Conservation (phyloP, 2,888 invertebrate genomes). For the Sinopyrophorus schimmeli region DNA sequence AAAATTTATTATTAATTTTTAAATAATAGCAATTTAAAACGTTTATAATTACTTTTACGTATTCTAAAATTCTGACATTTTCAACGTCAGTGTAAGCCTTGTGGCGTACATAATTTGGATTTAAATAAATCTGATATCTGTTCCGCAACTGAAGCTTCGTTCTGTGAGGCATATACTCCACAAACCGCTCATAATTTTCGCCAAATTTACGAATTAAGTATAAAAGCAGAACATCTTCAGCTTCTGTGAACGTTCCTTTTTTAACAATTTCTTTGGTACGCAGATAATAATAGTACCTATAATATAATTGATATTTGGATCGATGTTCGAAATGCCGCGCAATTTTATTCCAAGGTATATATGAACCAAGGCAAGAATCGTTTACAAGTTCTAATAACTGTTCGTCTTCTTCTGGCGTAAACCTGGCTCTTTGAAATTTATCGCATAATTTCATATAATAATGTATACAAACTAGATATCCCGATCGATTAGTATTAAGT, state of each 20-base stretch:
- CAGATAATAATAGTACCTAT: constrained; percentile 57
- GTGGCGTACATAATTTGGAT: constrained; percentile 50
- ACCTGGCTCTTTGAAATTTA: constrained; percentile 55
- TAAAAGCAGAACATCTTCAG: constrained; percentile 69
- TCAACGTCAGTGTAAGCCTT: constrained; percentile 65
- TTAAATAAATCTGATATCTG: constrained; percentile 60
- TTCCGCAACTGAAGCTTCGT: constrained; percentile 64
- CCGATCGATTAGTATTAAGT: constrained; percentile 63
- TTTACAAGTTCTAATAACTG: constrained; percentile 66
- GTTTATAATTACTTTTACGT: constrained; percentile 50
- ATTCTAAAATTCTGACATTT: constrained; percentile 65
- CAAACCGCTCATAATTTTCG: constrained; percentile 60
- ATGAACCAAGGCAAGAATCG: constrained; percentile 64
- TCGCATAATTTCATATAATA: constrained; percentile 59
- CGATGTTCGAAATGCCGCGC: constrained; percentile 64
- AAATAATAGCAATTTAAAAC: too few species aligned
- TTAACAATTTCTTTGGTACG: constrained; percentile 54
- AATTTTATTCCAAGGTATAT: constrained; percentile 76
- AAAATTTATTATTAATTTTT: background rate
- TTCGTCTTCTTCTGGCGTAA: constrained; percentile 71
- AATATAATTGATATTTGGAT: constrained; percentile 68
- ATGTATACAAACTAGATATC: constrained; percentile 72
- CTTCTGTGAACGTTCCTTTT: constrained; percentile 66
- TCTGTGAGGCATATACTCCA: constrained; percentile 64
- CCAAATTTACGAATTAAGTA: constrained; percentile 66